A percentile compares a stretch with the other conserved stretches of the same genome.
These are phyloP conservation scores for Nerophis lumbriciformis DNA, from an alignment of 2,113 vertebrate species.

Conservation along the genomic window DNA sequence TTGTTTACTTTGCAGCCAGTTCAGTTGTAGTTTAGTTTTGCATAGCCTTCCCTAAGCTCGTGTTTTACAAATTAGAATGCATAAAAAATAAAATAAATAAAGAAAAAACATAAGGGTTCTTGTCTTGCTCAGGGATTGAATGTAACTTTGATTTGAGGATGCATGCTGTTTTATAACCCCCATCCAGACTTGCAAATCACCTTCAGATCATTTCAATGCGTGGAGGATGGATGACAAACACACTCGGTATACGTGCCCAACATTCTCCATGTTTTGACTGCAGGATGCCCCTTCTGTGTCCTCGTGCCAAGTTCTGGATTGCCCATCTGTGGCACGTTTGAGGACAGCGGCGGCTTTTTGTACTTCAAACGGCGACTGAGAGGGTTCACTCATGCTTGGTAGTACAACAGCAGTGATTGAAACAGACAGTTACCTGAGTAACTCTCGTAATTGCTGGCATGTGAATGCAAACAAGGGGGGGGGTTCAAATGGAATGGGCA, in stretches of 20 bases:
- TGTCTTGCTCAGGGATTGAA: too few relatives aligned
- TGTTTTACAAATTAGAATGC: too few relatives aligned
- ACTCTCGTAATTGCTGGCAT: constrained; percentile 41
- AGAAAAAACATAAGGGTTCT: too few relatives aligned
- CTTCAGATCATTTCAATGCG: too few relatives aligned
- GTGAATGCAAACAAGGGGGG: constrained; percentile 21
- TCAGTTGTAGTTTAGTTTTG: too few relatives aligned
- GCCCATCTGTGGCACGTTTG: constrained; percentile 52
- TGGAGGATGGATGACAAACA: not conserved
- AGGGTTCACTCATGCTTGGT: constrained; percentile 40
- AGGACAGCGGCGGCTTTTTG: constrained; percentile 52
- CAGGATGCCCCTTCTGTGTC: constrained; percentile 44
- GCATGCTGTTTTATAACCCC: too few relatives aligned
- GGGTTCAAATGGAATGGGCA: too few relatives aligned
- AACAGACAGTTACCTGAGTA: constrained; percentile 33
- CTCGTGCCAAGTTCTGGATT: constrained; percentile 46
- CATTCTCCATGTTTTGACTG: constrained; percentile 33
- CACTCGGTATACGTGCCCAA: constrained; percentile 19
- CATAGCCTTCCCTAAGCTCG: too few relatives aligned
- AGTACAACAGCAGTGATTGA: constrained; percentile 31
- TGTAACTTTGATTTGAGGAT: too few relatives aligned
- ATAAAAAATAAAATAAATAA: too few relatives aligned
- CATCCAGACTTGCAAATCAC: too few relatives aligned
- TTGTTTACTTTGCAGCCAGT: too few relatives aligned
- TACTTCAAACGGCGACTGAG: constrained; percentile 51